Base-by-base conservation (phyloP, 2,797 vertebrate species). In the Ceryle rudis region DNA sequence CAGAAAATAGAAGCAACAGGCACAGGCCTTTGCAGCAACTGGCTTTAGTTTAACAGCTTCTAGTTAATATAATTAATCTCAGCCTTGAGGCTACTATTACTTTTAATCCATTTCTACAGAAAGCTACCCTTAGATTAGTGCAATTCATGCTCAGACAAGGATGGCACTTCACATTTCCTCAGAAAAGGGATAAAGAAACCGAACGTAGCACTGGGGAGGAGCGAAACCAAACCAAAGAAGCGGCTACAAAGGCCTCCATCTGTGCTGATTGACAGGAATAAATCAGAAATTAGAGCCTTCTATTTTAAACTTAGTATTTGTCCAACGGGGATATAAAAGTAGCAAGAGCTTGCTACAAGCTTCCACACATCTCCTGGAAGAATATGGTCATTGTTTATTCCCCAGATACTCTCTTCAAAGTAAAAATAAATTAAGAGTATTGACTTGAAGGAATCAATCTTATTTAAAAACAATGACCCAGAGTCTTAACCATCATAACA, bases 61-160 rank as follows among this genome's bases (percentile, higher is more conserved):
- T 31, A 74, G 55, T 49, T 46, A 83, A 73, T 28, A 28, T 26
- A 65, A 94, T 58, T 78, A 72, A 64, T 67, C 84, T 83, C 62
- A 92, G 81, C 80, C 91, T 72, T 6, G 35, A 84, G 82, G 85
- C 57, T 67, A 37, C 42, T 51, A 26, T 80, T 64, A 29, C 31
- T 74, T 90, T 77, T 62, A 93, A 91, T 87, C 69, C 14, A 5
- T 29, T 91, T 69, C 84, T 94, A 42, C 42, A 89, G 49, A 89
- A 80, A 78, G 37, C 47, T 37, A 25, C 25, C 44, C 44, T 75
- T 18, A 54, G 70, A 94, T 37, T 4, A 67, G n/a, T 4, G 26
- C 33, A 65, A 35, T 4, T 95, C 81, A 37, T 2, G 35, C 83
- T 91, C 72, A 82, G 58, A 23, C 49, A 69, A 61, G 70, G 79